These are phyloP conservation scores for Scylla paramamosain DNA, from an alignment of 1,140 invertebrate genomes.

Conservation along the genomic window DNA sequence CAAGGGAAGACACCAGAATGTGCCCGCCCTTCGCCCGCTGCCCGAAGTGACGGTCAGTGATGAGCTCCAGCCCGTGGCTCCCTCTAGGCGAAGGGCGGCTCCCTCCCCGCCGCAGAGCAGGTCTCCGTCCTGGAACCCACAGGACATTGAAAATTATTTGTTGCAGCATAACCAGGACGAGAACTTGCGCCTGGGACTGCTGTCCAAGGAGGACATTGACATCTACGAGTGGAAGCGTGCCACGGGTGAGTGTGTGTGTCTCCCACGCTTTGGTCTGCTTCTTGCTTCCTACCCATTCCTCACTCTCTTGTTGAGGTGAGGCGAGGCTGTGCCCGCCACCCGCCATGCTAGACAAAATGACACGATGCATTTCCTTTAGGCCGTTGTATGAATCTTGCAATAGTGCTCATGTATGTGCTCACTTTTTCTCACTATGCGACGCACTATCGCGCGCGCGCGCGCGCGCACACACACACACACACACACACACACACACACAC, in stretches of 20 bases:
- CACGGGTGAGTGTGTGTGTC: slow-evolving; percentile 68
- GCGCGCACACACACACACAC: too few species aligned
- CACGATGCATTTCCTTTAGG: too few species aligned
- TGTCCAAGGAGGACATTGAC: slow-evolving; percentile 75
- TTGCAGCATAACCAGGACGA: slow-evolving; percentile 75
- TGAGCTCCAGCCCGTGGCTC: slow-evolving; percentile 23
- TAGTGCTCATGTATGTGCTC: too few species aligned
- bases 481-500: too few species aligned
- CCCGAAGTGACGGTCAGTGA: slow-evolving; percentile 61
- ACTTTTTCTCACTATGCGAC: too few species aligned
- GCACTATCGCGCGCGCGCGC: too few species aligned
- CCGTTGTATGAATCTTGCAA: too few species aligned
- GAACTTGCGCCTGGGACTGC: slow-evolving; percentile 71
- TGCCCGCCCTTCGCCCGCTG: background rate
- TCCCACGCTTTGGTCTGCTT: background rate
- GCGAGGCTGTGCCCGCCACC: background rate
- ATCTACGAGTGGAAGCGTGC: slow-evolving; percentile 76
- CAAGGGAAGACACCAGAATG: background rate
- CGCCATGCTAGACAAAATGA: background rate
- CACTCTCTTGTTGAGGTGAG: background rate
- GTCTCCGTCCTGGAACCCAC: slow-evolving; percentile 54
- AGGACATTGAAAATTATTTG: slow-evolving; percentile 75
- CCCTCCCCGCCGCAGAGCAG: slow-evolving; percentile 49
- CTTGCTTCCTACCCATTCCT: background rate
- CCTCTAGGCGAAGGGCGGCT: slow-evolving; percentile 26